These are phyloP conservation scores for Nesidiocoris tenuis DNA, from an alignment of 2,888 invertebrate species.

Conservation along the genomic window DNA sequence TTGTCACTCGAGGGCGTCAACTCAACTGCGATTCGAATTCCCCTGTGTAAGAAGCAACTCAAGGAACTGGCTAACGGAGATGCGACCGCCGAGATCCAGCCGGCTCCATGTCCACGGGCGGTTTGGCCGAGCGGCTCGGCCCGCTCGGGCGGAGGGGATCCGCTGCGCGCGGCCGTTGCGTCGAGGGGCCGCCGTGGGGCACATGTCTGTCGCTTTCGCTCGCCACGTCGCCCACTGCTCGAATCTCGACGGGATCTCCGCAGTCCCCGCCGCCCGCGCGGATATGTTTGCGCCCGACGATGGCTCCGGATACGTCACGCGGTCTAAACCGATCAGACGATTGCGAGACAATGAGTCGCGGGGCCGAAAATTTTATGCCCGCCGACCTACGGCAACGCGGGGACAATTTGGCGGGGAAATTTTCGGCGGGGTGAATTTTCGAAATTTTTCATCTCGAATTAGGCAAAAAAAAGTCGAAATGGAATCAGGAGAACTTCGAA, in stretches of 20 bases:
- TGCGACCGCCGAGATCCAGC: too few relatives aligned
- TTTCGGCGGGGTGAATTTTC: too few relatives aligned
- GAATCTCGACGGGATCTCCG: slow-evolving; percentile 2
- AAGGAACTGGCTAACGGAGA: too few relatives aligned
- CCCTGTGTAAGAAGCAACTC: too few relatives aligned
- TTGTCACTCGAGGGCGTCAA: too few relatives aligned
- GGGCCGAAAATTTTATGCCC: neutral
- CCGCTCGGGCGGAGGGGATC: neutral
- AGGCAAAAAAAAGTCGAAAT: neutral
- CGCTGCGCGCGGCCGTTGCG: neutral
- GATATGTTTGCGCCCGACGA: slow-evolving; percentile 2
- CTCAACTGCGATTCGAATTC: too few relatives aligned
- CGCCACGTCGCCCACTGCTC: slow-evolving; percentile 42
- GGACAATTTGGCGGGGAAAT: neutral
- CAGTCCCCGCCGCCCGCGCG: neutral
- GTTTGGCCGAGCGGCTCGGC: slow-evolving; percentile 30
- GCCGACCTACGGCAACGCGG: neutral
- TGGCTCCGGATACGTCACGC: neutral
- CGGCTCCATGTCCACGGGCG: slow-evolving; percentile 34
- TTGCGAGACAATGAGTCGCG: neutral
- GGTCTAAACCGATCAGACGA: neutral
- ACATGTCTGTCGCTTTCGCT: slow-evolving; percentile 36
- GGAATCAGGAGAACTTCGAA: neutral
- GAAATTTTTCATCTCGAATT: neutral
- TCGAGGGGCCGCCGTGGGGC: slow-evolving; percentile 1